These are phyloP conservation scores for Gryllus bimaculatus DNA, from an alignment of 1,140 invertebrate genomes.

Conservation along the genomic window DNA sequence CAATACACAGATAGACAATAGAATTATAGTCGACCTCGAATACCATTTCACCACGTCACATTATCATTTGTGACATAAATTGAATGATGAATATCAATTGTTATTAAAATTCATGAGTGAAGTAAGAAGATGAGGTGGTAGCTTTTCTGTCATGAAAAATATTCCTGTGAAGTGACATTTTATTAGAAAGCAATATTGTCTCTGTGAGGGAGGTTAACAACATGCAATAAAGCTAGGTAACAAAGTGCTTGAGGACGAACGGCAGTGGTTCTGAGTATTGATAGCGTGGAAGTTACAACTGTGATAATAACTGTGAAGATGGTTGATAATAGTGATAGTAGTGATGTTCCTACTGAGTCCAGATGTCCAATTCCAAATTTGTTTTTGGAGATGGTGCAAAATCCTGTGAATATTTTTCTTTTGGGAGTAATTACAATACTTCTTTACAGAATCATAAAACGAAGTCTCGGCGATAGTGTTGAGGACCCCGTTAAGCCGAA, in stretches of 20 bases:
- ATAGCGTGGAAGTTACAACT: conserved; percentile 6
- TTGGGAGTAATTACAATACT: conserved; percentile 65
- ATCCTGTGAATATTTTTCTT: conserved; percentile 69
- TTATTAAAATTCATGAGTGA: too few species aligned
- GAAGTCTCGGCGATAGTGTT: conserved; percentile 41
- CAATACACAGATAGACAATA: too few species aligned
- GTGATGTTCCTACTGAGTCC: not conserved
- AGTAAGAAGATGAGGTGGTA: too few species aligned
- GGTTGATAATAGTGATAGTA: conserved; percentile 12
- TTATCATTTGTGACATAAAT: too few species aligned
- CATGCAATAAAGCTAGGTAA: not conserved
- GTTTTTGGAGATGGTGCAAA: conserved; percentile 56
- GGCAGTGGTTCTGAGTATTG: not conserved
- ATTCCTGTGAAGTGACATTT: too few species aligned
- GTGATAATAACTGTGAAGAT: conserved; percentile 13
- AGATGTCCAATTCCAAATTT: conserved; percentile 32
- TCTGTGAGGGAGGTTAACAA: too few species aligned
- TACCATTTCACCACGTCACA: too few species aligned
- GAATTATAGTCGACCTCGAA: too few species aligned
- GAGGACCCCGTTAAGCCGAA: conserved; percentile 43
- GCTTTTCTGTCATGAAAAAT: too few species aligned
- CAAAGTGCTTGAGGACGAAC: not conserved
- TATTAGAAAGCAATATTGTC: too few species aligned
- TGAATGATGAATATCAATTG: too few species aligned
- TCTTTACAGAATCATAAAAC: conserved; percentile 77